phyloP scores from a whole-genome alignment of 2,113 vertebrate genomes.

The Cavia porcellus region DNA sequence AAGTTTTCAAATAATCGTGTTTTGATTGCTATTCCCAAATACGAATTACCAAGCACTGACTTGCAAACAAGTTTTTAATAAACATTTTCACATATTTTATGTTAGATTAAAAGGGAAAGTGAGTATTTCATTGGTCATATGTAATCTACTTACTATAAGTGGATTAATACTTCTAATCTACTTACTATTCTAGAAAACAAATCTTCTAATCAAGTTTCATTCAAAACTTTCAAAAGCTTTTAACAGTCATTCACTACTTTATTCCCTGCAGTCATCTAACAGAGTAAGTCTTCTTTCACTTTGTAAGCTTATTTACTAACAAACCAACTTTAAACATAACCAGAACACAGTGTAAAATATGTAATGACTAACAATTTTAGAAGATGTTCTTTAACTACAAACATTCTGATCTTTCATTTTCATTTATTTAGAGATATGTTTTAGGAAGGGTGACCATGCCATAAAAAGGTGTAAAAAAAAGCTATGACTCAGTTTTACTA shows the following conservation, averaged over 20 bases:
- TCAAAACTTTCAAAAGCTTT: conserved; percentile 22
- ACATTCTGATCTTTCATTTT: conserved; percentile 71
- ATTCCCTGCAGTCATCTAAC: background rate
- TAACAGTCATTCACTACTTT: background rate
- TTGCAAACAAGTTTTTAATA: conserved; percentile 23
- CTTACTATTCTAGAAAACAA: conserved; percentile 11
- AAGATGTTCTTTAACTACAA: background rate
- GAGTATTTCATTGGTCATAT: background rate
- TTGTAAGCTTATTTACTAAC: background rate
- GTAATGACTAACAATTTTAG: conserved; percentile 36
- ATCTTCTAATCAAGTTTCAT: background rate
- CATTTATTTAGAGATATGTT: conserved; percentile 56
- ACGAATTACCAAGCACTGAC: background rate
- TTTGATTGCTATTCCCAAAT: background rate
- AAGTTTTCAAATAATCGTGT: conserved; percentile 28
- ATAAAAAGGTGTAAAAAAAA: conserved; percentile 18
- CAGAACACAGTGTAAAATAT: background rate
- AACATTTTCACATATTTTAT: conserved; percentile 38
- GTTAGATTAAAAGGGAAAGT: conserved; percentile 48
- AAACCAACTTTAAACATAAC: conserved; percentile 40
- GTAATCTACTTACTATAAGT: background rate
- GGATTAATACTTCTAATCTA: background rate
- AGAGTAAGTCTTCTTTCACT: background rate
- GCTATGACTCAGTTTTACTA: conserved; percentile 69
- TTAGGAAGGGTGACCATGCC: background rate